Conservation (phyloP, 2,797 vertebrate genomes). For the Liasis olivaceus region DNA sequence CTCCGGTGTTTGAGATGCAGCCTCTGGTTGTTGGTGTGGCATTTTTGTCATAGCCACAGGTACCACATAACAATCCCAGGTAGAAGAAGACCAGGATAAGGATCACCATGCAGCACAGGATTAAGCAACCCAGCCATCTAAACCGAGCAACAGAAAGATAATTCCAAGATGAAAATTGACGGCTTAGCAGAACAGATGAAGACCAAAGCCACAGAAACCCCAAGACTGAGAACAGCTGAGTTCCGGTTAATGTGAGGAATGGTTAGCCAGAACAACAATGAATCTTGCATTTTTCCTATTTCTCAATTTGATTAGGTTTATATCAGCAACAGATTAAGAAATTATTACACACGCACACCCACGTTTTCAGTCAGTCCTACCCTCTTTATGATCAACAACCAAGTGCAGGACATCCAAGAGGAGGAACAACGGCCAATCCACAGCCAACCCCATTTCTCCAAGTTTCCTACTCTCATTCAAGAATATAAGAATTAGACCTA, state of each 20-base stretch:
- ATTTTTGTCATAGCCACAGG: slow-evolving; percentile 86
- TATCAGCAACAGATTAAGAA: not conserved
- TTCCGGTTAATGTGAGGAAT: not conserved
- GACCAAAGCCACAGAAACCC: not conserved
- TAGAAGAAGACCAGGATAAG: slow-evolving; percentile 90
- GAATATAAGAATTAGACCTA: not conserved
- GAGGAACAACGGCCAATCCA: no score
- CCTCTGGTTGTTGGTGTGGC: slow-evolving; percentile 92
- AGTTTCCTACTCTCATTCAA: not conserved
- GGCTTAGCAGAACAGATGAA: not conserved
- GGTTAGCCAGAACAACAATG: not conserved
- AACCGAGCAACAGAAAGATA: slow-evolving; percentile 21
- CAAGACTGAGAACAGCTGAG: not conserved
- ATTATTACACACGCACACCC: no score
- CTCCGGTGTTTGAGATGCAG: slow-evolving; percentile 93
- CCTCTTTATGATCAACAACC: no score
- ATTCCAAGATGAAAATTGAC: not conserved
- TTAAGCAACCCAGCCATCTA: slow-evolving; percentile 90
- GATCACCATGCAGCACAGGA: slow-evolving; percentile 87
- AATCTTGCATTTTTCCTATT: not conserved
- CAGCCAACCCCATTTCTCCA: not conserved
- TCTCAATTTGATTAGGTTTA: not conserved
- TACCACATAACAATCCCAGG: slow-evolving; percentile 90
- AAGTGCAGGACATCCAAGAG: no score
- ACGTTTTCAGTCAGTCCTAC: no score